phyloP scores from a whole-genome alignment of 2,888 invertebrate species.

The Junonia oenone region DNA sequence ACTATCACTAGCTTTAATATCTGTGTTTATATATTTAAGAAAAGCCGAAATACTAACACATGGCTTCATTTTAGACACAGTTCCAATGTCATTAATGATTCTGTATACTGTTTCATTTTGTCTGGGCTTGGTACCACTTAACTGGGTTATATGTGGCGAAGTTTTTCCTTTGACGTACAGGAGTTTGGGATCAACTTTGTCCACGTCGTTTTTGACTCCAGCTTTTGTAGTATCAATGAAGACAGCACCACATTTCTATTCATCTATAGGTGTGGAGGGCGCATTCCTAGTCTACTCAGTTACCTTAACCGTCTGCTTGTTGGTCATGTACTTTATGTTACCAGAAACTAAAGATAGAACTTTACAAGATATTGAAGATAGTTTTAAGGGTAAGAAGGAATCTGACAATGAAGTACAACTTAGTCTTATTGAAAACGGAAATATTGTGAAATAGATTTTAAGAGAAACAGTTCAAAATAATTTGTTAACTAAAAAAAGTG shows the following conservation, averaged over 20 bases:
- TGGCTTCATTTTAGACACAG: slow-evolving; percentile 49
- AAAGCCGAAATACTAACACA: slow-evolving; percentile 49
- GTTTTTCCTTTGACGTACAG: slow-evolving; percentile 70
- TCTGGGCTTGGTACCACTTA: slow-evolving; percentile 64
- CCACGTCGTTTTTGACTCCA: slow-evolving; percentile 67
- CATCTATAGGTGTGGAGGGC: slow-evolving; percentile 66
- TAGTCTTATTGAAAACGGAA: slow-evolving; percentile 43
- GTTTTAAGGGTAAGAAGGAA: slow-evolving; percentile 57
- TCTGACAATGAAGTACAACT: slow-evolving; percentile 59
- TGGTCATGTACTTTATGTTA: slow-evolving; percentile 55
- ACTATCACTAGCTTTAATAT: slow-evolving; percentile 54
- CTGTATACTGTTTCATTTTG: slow-evolving; percentile 65
- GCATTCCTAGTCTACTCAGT: slow-evolving; percentile 67
- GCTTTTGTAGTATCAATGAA: slow-evolving; percentile 70
- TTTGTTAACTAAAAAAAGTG: neutral
- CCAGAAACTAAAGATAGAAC: slow-evolving; percentile 73
- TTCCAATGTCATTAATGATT: slow-evolving; percentile 64
- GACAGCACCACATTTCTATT: slow-evolving; percentile 67
- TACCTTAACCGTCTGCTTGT: slow-evolving; percentile 53
- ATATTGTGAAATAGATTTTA: neutral
- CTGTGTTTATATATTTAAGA: slow-evolving; percentile 61
- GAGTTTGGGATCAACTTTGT: slow-evolving; percentile 66
- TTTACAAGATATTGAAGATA: slow-evolving; percentile 68
- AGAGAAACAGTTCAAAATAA: neutral
- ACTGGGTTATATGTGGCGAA: slow-evolving; percentile 74